Evolutionary conservation across 1,140 invertebrate species (phyloP), one percentile per base, ranked within the genome.

Genomic region (Pseudomyrmex dendroicus): DNA sequence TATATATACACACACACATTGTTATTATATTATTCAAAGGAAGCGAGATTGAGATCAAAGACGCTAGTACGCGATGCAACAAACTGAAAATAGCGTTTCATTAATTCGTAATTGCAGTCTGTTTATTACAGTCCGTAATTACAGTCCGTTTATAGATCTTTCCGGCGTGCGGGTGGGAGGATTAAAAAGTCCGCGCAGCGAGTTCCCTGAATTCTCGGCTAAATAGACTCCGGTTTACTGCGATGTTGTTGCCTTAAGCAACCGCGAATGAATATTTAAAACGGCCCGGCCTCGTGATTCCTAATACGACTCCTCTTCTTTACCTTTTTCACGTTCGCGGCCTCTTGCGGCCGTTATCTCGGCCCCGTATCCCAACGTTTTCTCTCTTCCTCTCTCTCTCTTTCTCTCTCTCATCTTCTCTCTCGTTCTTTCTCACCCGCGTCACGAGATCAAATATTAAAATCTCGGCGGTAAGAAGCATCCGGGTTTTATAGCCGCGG

Each of bases 181-280:
- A 35, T 35, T 35, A 35, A 35, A 35, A 35, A 35, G 35, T 35
- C 7, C 35, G 5, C 35, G 35, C 35, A 35, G 35, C 35, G 1
- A 35, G 35, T 35, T 35, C 35, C 5, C n/a, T 52, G 57, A 70
- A 25, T 74, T 80, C 67, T 63, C 64, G 5, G 22, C 48, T 84
- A 87, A 88, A 82, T 56, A 84, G 52, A 67, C 54, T 22, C 56
- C 13, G 67, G 50, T 84, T 82, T 76, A 73, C 70, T 15, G 61
- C 20, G 15, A 84, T 35, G 44, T 25, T 25, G 56, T 56, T 68
- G n/a, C 25, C 25, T 87, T 72, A 64, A 87, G 50, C 54, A 72
- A 17, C 3, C 22, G n/a, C 56, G 70, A 70, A 83, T 90, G 86
- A 89, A 90, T 90, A 89, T 84, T 90, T 87, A 88, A 88, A 52